Evolutionary conservation across 2,113 vertebrate species (phyloP).

Genomic region (Oreamnos americanus): DNA sequence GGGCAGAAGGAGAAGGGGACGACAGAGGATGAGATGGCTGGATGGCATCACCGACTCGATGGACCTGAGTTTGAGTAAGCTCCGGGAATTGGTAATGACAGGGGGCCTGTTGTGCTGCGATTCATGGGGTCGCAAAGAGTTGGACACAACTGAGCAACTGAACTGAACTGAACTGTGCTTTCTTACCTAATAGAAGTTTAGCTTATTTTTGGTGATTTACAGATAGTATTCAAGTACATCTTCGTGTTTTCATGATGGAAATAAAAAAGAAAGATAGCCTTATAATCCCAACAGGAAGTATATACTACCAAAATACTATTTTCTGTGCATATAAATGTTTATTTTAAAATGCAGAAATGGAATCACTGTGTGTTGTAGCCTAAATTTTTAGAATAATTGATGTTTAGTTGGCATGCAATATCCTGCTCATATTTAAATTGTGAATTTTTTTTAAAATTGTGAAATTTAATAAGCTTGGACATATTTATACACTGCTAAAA

Average conservation of each 20-base stretch:
- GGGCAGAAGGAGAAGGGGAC: no score
- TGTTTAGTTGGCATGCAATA: background rate
- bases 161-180: background rate
- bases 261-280: background rate
- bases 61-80: no score
- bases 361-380: background rate
- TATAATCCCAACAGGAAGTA: background rate
- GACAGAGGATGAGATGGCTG: no score
- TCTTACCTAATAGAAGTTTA: background rate
- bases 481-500: background rate
- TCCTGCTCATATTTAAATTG: background rate
- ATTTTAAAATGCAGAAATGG: background rate
- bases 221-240: background rate
- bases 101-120: no score
- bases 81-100: no score
- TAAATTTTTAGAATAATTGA: background rate
- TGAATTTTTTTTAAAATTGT: no score
- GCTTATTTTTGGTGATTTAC: background rate
- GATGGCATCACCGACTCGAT: no score
- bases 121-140: no score
- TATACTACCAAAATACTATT: background rate
- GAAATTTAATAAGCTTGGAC: background rate
- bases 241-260: background rate
- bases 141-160: no score
- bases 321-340: background rate